These are phyloP conservation scores for Leucoraja erinaceus DNA, from an alignment of 2,113 vertebrate genomes.

Conservation along the genomic window DNA sequence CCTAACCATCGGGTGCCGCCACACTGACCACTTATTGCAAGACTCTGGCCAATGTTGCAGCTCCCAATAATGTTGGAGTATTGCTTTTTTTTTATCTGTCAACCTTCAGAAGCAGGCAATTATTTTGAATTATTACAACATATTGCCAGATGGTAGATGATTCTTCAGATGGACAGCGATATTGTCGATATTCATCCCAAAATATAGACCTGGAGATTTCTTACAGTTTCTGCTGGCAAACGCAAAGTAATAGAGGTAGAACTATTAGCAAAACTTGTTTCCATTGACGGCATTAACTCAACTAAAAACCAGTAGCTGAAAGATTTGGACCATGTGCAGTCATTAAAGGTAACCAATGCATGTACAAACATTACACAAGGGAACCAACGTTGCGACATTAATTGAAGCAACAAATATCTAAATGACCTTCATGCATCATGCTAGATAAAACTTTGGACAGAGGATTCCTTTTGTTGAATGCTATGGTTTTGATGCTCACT, in stretches of 20 bases:
- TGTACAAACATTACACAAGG: no score
- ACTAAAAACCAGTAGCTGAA: no score
- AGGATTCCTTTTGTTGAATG: not conserved
- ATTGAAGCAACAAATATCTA: not conserved
- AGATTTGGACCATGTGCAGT: no score
- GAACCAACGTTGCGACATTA: not conserved
- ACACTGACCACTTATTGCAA: not conserved
- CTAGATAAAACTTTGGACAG: not conserved
- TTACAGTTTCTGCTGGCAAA: no score
- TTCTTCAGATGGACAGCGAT: not conserved
- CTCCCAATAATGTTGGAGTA: not conserved
- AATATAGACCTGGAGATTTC: not conserved
- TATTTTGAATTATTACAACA: not conserved
- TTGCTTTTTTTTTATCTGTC: not conserved
- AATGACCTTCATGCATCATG: not conserved
- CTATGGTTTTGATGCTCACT: not conserved
- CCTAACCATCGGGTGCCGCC: no score
- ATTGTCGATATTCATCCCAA: not conserved
- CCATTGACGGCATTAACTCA: no score
- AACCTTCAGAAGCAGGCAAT: not conserved
- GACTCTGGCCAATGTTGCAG: not conserved
- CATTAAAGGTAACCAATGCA: no score
- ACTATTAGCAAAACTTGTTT: no score
- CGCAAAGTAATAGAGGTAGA: no score
- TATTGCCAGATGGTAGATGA: not conserved